Evolutionary conservation across 1,140 invertebrate genomes (phyloP).

Genomic region (Drosophila eugracilis): DNA sequence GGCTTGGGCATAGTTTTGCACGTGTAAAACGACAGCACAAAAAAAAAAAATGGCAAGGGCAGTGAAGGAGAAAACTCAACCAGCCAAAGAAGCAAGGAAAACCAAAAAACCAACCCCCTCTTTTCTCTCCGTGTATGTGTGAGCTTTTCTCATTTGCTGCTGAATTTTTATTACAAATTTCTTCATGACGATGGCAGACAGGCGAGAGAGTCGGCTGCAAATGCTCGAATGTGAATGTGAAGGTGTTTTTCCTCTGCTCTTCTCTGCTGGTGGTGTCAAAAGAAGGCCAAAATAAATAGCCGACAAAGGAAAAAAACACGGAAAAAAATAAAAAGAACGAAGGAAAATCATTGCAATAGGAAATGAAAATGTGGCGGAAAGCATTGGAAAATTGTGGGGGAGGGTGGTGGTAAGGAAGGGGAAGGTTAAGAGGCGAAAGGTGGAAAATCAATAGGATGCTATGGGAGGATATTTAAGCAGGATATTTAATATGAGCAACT

Average conservation of each 20-base stretch:
- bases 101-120: neutral
- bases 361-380: conserved; percentile 74
- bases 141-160: conserved; percentile 78
- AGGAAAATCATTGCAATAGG: conserved; percentile 80
- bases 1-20: conserved; percentile 74
- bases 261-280: conserved; percentile 26
- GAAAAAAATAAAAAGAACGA: neutral
- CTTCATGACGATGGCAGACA: conserved; percentile 73
- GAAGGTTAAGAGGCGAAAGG: too few relatives aligned
- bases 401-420: conserved; percentile 28
- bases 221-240: too few relatives aligned
- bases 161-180: conserved; percentile 84
- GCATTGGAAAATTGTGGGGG: conserved; percentile 8
- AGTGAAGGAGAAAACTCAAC: conserved; percentile 1
- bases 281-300: conserved; percentile 73
- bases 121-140: neutral
- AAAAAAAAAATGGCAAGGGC: conserved; percentile 42
- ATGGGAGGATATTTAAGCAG: conserved; percentile 75
- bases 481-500: conserved; percentile 74
- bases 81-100: too few relatives aligned
- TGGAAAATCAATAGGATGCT: conserved; percentile 73
- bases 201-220: too few relatives aligned
- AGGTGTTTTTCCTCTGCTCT: conserved; percentile 28
- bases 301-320: conserved; percentile 27
- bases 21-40: conserved; percentile 56